phyloP scores from a whole-genome alignment of 1,140 invertebrate species.

The Brachionus koreanus region DNA sequence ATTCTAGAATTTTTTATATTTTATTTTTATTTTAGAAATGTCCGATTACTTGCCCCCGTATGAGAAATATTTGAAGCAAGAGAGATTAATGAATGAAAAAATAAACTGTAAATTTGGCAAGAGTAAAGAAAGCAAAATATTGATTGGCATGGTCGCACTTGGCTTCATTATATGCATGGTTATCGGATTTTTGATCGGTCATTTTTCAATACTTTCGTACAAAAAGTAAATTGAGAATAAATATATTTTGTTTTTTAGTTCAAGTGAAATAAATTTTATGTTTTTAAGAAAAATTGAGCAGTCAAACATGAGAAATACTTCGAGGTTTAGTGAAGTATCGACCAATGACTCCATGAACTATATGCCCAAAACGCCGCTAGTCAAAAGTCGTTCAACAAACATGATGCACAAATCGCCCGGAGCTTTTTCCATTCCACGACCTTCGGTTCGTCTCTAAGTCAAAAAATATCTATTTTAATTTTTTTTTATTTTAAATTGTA shows the following conservation, averaged over 20 bases:
- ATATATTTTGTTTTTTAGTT: neutral
- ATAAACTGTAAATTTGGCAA: slow-evolving; percentile 41
- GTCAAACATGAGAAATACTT: neutral
- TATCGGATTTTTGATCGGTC: slow-evolving; percentile 12
- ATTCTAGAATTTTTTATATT: neutral
- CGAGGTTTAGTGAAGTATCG: neutral
- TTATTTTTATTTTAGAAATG: neutral
- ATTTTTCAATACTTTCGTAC: slow-evolving; percentile 13
- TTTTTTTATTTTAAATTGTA: slow-evolving; percentile 23
- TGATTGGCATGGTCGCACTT: slow-evolving; percentile 1
- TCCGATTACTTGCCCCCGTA: neutral
- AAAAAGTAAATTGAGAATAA: neutral
- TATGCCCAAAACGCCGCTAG: neutral
- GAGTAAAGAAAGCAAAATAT: slow-evolving; percentile 41
- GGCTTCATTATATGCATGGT: neutral
- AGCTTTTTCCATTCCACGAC: neutral
- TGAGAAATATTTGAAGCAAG: neutral
- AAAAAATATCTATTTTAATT: neutral
- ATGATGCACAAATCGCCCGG: neutral
- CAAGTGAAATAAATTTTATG: neutral
- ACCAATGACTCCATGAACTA: slow-evolving; percentile 26
- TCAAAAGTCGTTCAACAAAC: neutral
- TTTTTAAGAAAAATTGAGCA: neutral
- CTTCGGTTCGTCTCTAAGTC: neutral
- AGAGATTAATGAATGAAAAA: slow-evolving; percentile 5